Evolutionary conservation across 2,888 invertebrate genomes (phyloP).

Genomic region (Cecidostiba fungosa): DNA sequence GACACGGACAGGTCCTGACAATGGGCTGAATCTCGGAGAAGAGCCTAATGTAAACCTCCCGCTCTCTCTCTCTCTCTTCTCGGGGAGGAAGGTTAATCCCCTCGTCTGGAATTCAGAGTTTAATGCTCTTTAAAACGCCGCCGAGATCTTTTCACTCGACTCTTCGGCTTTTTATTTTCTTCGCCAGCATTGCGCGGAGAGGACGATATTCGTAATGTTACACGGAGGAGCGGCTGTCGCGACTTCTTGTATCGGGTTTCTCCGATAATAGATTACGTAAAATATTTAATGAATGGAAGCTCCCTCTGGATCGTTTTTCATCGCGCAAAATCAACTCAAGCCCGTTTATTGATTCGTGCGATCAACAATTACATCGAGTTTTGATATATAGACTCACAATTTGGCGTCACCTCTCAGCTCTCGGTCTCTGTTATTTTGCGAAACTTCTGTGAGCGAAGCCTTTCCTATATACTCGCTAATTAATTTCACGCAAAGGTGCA

Average conservation of each 20-base stretch:
- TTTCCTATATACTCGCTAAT: slow-evolving; percentile 21
- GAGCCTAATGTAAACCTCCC: slow-evolving; percentile 44
- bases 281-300: not conserved
- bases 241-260: not conserved
- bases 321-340: not conserved
- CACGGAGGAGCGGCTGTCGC: not conserved
- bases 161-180: slow-evolving; percentile 18
- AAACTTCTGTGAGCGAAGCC: not conserved
- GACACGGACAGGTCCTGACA: slow-evolving; percentile 60
- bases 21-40: slow-evolving; percentile 51
- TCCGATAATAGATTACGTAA: slow-evolving; percentile 43
- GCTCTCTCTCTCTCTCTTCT: not conserved
- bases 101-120: slow-evolving; percentile 62
- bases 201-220: slow-evolving; percentile 27
- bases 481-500: slow-evolving; percentile 19
- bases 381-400: not conserved
- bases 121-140: slow-evolving; percentile 59
- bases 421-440: not conserved
- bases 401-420: not conserved
- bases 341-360: not conserved
- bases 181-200: not conserved
- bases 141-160: not conserved
- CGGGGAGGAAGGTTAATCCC: slow-evolving; percentile 54
- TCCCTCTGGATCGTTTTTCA: not conserved
- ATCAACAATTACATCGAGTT: not conserved